phyloP scores from a whole-genome alignment of 2,888 invertebrate species.

The Pseudeuparius sepicola region DNA sequence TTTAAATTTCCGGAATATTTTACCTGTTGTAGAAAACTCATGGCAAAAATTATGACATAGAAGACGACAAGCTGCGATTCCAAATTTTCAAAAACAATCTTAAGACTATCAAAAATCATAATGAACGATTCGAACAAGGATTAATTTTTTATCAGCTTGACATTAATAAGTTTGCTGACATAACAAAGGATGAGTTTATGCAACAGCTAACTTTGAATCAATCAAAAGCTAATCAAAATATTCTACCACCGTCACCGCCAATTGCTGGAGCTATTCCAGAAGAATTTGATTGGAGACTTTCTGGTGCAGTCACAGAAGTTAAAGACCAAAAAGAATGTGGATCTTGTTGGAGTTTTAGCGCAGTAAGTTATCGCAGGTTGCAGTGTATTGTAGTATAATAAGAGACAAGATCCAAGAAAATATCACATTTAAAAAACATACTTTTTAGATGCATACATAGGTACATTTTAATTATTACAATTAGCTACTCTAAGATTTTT shows the following conservation, averaged over 20 bases:
- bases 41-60: constrained; percentile 48
- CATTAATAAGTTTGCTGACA: constrained; percentile 38
- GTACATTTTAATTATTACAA: too few relatives aligned
- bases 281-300: constrained; percentile 42
- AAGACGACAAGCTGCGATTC: constrained; percentile 18
- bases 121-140: constrained; percentile 19
- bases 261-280: constrained; percentile 34
- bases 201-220: constrained; percentile 15
- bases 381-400: too few relatives aligned
- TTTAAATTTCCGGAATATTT: too few relatives aligned
- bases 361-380: constrained; percentile 39
- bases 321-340: constrained; percentile 50
- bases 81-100: constrained; percentile 21
- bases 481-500: too few relatives aligned
- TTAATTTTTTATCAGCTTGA: constrained; percentile 18
- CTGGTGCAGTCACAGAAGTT: constrained; percentile 45
- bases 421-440: too few relatives aligned
- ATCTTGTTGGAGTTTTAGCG: constrained; percentile 56
- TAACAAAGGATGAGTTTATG: constrained; percentile 22
- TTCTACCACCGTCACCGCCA: not conserved
- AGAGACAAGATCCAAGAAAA: too few relatives aligned
- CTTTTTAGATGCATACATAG: too few relatives aligned
- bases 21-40: constrained; percentile 58
- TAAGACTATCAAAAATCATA: constrained; percentile 20
- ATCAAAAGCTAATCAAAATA: constrained; percentile 8